These are phyloP conservation scores for Zalophus californianus DNA, from an alignment of 2,797 vertebrate genomes.

Conservation along the genomic window DNA sequence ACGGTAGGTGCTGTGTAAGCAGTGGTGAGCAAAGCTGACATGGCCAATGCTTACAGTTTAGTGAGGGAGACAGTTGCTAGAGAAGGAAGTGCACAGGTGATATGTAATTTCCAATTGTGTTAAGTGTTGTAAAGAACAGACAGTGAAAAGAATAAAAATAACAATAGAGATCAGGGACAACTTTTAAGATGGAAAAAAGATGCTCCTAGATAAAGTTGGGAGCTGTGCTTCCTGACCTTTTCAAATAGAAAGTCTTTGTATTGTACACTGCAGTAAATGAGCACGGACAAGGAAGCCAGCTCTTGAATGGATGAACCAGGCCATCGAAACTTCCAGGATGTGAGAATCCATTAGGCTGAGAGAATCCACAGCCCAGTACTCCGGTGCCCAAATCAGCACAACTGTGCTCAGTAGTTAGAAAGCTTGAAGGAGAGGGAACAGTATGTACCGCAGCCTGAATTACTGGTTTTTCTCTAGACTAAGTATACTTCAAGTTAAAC, in stretches of 20 bases:
- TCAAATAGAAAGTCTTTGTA: background rate
- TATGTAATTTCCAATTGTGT: background rate
- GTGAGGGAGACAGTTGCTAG: background rate
- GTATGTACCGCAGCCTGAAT: background rate
- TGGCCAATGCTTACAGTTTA: background rate
- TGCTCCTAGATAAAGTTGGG: background rate
- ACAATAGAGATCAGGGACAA: background rate
- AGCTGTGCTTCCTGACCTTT: background rate
- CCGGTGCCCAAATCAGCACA: background rate
- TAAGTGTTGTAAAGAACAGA: background rate
- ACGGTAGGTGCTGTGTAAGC: background rate
- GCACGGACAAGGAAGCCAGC: background rate
- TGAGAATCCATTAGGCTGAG: background rate
- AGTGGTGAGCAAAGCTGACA: background rate
- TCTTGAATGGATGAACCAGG: background rate
- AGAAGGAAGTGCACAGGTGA: background rate
- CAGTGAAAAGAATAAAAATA: background rate
- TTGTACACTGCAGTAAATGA: background rate
- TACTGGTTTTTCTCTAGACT: background rate
- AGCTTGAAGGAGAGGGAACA: background rate
- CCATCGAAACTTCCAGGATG: background rate
- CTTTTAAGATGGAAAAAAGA: background rate
- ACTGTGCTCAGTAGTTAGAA: background rate
- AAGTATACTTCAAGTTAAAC: background rate
- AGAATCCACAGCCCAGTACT: background rate